Conservation (phyloP, 2,113 vertebrate genomes). For the Oxyura jamaicensis region DNA sequence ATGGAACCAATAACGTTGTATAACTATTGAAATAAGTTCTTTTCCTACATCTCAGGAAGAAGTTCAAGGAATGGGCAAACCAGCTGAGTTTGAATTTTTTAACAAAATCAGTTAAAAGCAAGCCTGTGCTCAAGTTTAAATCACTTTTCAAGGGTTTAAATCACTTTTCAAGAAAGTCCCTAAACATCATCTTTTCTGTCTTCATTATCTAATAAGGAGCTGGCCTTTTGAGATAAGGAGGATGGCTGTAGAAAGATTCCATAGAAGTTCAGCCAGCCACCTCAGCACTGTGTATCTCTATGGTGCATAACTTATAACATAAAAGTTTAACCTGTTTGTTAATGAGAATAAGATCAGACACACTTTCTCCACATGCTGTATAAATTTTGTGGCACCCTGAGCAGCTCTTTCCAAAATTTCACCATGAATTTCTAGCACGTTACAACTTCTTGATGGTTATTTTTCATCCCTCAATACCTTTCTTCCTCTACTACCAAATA, state of each 20-base stretch:
- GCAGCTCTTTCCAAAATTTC: not conserved
- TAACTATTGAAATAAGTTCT: not conserved
- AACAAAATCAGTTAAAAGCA: not conserved
- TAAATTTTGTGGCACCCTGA: not conserved
- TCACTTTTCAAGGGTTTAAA: not conserved
- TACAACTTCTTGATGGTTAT: not conserved
- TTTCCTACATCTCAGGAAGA: not conserved
- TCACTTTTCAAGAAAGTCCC: not conserved
- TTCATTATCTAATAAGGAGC: not conserved
- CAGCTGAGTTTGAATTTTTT: not conserved
- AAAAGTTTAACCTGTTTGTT: not conserved
- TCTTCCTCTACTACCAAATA: not conserved
- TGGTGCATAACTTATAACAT: not conserved
- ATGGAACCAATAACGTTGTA: not conserved
- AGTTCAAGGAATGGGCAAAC: not conserved
- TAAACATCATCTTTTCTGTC: not conserved
- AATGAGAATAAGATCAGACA: not conserved
- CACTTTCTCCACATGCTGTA: not conserved
- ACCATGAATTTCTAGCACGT: not conserved
- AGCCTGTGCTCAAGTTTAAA: not conserved
- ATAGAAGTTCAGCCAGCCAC: not conserved
- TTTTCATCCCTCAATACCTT: not conserved
- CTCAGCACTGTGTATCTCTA: not conserved
- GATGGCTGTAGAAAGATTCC: not conserved
- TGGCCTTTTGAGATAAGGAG: not conserved